Evolutionary conservation across 2,888 invertebrate species (phyloP).

Genomic region (Pseudanteris insignis): DNA sequence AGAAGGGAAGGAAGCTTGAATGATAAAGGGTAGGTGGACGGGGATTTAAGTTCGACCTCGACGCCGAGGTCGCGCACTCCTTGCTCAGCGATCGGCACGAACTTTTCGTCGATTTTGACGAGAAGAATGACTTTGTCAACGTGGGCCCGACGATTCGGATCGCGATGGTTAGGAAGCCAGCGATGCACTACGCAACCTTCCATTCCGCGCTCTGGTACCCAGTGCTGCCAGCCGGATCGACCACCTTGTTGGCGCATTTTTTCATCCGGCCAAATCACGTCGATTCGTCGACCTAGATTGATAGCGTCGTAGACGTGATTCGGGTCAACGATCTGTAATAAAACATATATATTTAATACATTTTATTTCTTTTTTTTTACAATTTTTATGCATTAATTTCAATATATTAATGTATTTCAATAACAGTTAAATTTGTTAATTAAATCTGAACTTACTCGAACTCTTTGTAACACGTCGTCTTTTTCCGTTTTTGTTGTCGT

Average conservation of each 20-base stretch:
- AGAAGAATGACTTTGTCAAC: constrained; percentile 91
- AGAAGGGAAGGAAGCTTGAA: not conserved
- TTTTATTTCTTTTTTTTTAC: too few species aligned
- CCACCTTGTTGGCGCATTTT: constrained; percentile 88
- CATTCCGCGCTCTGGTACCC: constrained; percentile 92
- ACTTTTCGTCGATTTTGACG: constrained; percentile 91
- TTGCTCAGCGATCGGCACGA: constrained; percentile 90
- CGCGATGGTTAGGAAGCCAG: constrained; percentile 93
- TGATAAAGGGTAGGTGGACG: not conserved
- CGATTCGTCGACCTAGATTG: constrained; percentile 88
- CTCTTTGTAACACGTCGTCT: constrained; percentile 69
- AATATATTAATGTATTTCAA: constrained; percentile 5
- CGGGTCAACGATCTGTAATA: constrained; percentile 69
- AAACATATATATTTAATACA: too few species aligned
- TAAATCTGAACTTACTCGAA: constrained; percentile 65
- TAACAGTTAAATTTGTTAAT: too few species aligned
- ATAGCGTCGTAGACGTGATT: constrained; percentile 88
- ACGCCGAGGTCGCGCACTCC: constrained; percentile 84
- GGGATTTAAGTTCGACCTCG: constrained; percentile 67
- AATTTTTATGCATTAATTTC: too few species aligned
- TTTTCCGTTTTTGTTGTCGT: constrained; percentile 61
- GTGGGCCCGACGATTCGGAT: constrained; percentile 86
- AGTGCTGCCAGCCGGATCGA: constrained; percentile 86
- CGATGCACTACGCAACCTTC: constrained; percentile 93
- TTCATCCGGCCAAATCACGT: constrained; percentile 96